Evolutionary conservation across 2,113 vertebrate species (phyloP), one percentile per base, ranked within the genome.

Genomic region (Burhinus bistriatus): DNA sequence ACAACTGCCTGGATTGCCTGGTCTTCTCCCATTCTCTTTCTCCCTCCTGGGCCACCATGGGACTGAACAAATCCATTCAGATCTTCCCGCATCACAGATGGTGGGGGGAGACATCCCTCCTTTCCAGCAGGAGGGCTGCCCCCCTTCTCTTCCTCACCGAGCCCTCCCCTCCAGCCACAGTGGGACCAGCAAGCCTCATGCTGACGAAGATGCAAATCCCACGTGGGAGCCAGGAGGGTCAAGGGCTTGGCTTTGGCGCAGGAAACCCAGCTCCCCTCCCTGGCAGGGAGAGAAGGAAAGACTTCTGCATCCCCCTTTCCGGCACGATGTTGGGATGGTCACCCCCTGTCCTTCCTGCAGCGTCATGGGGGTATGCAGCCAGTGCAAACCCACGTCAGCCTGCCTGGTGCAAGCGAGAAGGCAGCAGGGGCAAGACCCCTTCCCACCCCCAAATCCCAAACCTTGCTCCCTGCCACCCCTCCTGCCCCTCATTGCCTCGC

Each of bases 1-100:
- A 44, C 1, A 1, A 36, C 23, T 1, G 0, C 36, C 55, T 11
- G 12, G 9, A 3, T 21, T 68, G 44, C 29, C 52, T 29, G 13
- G 18, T 36, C 7, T 15, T 58, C 66, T 79, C 57, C 40, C 13
- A 84, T 45, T 40, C 47, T 78, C 57, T 12, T 49, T 55, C 32
- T 54, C 30, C 19, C 5, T 38, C n/a, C 55, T 57, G 32, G 62
- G 10, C 30, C 49, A 57, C 23, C 40, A 59, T 22, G 40, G 20
- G 76, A 29, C n/a, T 52, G n/a, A 70, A 51, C 22, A 65, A 36
- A 79, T 68, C 38, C 70, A 44, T 59, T 70, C 19, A 47, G 26
- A 32, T 66, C 70, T 77, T 27, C 58, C 21, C 20, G 3, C 51
- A 32, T 45, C 42, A 84, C 51, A 49, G 22, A 58, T 26, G n/a